Evolutionary conservation across 2,113 vertebrate genomes (phyloP).

Genomic region (Hydropotes inermis): DNA sequence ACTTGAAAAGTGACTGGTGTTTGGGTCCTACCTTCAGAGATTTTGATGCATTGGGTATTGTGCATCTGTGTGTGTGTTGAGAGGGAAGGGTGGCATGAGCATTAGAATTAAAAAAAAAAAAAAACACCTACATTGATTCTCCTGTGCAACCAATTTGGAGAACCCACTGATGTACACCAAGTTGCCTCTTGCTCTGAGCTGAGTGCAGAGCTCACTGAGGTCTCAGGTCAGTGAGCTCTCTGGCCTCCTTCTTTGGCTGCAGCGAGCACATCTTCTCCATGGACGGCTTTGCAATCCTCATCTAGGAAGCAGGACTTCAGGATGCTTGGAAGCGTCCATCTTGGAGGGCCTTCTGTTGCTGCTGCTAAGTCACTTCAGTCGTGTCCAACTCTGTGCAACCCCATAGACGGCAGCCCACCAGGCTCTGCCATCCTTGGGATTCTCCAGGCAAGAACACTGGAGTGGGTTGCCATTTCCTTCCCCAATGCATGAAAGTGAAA

Average conservation of each 20-base stretch:
- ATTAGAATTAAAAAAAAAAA: neutral
- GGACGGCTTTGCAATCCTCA: neutral
- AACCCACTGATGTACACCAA: fast-evolving
- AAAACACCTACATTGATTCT: neutral
- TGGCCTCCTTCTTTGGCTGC: neutral
- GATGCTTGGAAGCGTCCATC: neutral
- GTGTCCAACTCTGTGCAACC: neutral
- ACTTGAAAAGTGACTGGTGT: neutral
- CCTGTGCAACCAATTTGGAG: neutral
- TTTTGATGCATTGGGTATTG: neutral
- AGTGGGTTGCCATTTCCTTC: neutral
- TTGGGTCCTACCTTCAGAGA: neutral
- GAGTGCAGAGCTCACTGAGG: neutral
- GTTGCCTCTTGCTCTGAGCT: neutral
- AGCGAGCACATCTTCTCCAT: neutral
- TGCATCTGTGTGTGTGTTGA: neutral
- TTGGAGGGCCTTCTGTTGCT: neutral
- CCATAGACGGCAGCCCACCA: neutral
- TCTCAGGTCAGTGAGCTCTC: neutral
- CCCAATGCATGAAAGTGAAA: neutral
- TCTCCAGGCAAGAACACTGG: neutral
- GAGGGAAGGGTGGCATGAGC: too few relatives aligned
- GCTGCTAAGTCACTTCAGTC: neutral
- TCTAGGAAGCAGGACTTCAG: neutral
- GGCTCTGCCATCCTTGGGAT: fast-evolving